phyloP scores from a whole-genome alignment of 2,888 invertebrate species.

The Dascillus cervinus region DNA sequence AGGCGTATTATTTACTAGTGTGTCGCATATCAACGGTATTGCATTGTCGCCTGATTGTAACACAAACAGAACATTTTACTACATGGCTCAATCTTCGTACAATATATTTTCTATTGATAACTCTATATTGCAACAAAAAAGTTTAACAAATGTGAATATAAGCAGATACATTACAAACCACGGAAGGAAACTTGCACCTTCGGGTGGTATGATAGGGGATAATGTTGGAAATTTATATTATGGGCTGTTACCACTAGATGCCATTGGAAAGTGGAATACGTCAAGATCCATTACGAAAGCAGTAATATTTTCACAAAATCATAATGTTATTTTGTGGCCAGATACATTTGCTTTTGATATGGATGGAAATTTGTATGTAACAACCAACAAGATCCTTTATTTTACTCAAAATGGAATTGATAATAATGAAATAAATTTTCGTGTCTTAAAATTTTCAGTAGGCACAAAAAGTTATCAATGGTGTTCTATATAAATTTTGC shows the following conservation, averaged over 20 bases:
- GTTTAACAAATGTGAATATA: constrained; percentile 28
- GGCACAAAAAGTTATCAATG: constrained; percentile 55
- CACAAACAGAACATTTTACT: constrained; percentile 47
- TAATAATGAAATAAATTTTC: constrained; percentile 50
- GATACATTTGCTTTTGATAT: constrained; percentile 59
- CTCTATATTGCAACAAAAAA: constrained; percentile 48
- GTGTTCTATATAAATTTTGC: too few relatives aligned
- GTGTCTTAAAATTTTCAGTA: constrained; percentile 51
- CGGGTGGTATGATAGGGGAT: constrained; percentile 65
- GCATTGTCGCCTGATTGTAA: constrained; percentile 41
- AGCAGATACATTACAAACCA: constrained; percentile 46
- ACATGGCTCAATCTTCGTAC: constrained; percentile 56
- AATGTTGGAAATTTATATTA: constrained; percentile 59
- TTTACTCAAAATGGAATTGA: constrained; percentile 1
- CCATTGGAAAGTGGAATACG: constrained; percentile 62
- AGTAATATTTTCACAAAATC: constrained; percentile 55
- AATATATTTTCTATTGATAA: constrained; percentile 55
- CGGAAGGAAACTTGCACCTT: constrained; percentile 56
- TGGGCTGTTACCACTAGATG: constrained; percentile 58
- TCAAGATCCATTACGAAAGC: constrained; percentile 47
- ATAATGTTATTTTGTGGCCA: constrained; percentile 59
- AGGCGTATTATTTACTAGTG: constrained; percentile 39
- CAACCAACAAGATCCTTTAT: constrained; percentile 45
- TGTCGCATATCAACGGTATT: constrained; percentile 56
- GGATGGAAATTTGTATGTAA: constrained; percentile 53